Conservation (phyloP, 2,888 invertebrate species). For the Diaprepes abbreviatus region DNA sequence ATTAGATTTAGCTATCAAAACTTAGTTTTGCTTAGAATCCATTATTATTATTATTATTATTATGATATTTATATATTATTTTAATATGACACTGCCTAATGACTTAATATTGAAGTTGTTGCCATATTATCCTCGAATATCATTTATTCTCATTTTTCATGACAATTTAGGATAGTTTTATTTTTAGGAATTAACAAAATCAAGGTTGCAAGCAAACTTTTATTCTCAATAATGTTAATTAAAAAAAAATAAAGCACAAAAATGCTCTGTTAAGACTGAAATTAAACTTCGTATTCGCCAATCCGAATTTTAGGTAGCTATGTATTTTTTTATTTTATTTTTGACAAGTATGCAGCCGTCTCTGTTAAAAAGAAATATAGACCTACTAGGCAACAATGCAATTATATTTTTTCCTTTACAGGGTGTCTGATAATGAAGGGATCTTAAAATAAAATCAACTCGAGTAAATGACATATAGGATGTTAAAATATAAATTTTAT, state of each 20-base stretch:
- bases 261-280: constrained; percentile 9
- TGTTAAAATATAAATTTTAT: too few relatives aligned
- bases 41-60: constrained; percentile 9
- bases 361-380: too few relatives aligned
- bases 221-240: background rate
- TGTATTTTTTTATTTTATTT: too few relatives aligned
- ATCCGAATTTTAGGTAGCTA: background rate
- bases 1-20: constrained; percentile 13
- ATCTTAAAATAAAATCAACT: too few relatives aligned
- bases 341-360: too few relatives aligned
- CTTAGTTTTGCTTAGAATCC: constrained; percentile 8
- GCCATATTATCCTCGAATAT: constrained; percentile 30
- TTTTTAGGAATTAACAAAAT: constrained; percentile 20
- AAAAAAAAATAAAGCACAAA: constrained; percentile 1
- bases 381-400: too few relatives aligned
- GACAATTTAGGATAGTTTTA: constrained; percentile 32
- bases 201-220: constrained; percentile 24
- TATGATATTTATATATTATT: constrained; percentile 31
- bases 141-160: constrained; percentile 31
- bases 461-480: too few relatives aligned
- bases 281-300: background rate
- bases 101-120: constrained; percentile 36
- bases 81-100: constrained; percentile 54
- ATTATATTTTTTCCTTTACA: too few relatives aligned
- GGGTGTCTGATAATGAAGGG: too few relatives aligned